These are phyloP conservation scores for Heteractis magnifica DNA, from an alignment of 92 coral and sea anemone genomes.

Conservation along the genomic window DNA sequence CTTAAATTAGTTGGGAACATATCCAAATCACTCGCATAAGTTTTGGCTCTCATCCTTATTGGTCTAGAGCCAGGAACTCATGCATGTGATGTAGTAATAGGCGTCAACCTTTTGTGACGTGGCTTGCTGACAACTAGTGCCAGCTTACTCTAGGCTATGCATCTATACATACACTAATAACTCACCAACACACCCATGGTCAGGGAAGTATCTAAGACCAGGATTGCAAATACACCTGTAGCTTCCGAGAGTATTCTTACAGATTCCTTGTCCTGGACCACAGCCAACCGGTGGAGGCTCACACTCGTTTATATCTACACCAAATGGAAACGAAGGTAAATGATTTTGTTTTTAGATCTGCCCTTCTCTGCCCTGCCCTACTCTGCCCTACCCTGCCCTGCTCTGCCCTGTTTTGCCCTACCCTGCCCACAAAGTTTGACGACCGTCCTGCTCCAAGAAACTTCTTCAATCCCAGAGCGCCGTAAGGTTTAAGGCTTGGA, in stretches of 20 bases:
- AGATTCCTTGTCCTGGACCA: slow-evolving; percentile 43
- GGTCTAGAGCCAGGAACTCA: too few relatives aligned
- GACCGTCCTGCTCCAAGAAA: too few relatives aligned
- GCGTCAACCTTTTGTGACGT: too few relatives aligned
- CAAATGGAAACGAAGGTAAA: background rate
- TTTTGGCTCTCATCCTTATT: too few relatives aligned
- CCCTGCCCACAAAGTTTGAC: too few relatives aligned
- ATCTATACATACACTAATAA: background rate
- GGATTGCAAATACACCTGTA: slow-evolving; percentile 34
- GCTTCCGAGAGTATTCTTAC: slow-evolving; percentile 42
- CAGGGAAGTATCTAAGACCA: slow-evolving; percentile 29
- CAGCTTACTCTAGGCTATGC: too few relatives aligned
- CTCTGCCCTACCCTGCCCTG: background rate
- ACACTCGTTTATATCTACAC: slow-evolving; percentile 34
- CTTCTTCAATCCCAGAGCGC: too few relatives aligned
- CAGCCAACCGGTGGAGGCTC: slow-evolving; percentile 42
- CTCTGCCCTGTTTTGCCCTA: background rate
- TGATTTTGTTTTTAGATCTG: background rate
- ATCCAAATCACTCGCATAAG: too few relatives aligned
- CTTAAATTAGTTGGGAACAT: too few relatives aligned
- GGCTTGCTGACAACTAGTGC: too few relatives aligned
- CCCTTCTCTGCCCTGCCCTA: background rate
- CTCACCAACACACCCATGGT: slow-evolving; percentile 45
- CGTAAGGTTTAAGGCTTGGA: too few relatives aligned
- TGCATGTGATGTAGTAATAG: too few relatives aligned